These are phyloP conservation scores for Latrodectus geometricus DNA, from an alignment of 1,140 invertebrate species.

Conservation along the genomic window DNA sequence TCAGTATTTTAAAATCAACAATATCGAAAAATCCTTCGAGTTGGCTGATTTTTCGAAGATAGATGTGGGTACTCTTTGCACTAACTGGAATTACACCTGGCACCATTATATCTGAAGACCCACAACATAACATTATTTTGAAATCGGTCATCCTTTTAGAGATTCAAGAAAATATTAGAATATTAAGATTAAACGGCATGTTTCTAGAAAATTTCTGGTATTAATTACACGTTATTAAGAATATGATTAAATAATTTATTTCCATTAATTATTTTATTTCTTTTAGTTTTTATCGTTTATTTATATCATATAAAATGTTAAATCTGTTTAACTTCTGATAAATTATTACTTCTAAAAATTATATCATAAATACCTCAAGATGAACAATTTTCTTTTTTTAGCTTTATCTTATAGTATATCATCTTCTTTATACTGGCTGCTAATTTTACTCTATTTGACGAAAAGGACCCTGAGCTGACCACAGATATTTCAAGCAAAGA, in stretches of 20 bases:
- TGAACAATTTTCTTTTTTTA: background rate
- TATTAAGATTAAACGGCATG: no score
- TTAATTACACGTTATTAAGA: background rate
- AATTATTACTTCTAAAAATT: background rate
- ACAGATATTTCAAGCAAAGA: background rate
- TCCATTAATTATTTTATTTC: background rate
- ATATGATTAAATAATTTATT: background rate
- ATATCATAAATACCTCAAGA: background rate
- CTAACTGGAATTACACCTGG: no score
- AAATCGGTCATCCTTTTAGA: no score
- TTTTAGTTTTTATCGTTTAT: background rate
- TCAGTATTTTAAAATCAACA: no score
- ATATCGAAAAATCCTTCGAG: no score
- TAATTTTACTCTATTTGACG: conserved; percentile 10
- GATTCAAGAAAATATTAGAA: no score
- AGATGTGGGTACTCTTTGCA: no score
- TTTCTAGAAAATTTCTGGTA: no score
- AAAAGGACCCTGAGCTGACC: conserved; percentile 4
- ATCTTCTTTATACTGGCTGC: background rate
- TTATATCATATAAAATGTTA: background rate
- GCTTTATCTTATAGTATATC: background rate
- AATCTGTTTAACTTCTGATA: background rate
- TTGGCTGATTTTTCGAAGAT: no score
- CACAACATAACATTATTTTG: no score
- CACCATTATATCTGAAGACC: no score